Percentiles rank a stretch among this genome's conserved stretches.
These are phyloP conservation scores for Stichodactyla mertensii DNA, from an alignment of 64 coral and sea anemone genomes.

Conservation along the genomic window DNA sequence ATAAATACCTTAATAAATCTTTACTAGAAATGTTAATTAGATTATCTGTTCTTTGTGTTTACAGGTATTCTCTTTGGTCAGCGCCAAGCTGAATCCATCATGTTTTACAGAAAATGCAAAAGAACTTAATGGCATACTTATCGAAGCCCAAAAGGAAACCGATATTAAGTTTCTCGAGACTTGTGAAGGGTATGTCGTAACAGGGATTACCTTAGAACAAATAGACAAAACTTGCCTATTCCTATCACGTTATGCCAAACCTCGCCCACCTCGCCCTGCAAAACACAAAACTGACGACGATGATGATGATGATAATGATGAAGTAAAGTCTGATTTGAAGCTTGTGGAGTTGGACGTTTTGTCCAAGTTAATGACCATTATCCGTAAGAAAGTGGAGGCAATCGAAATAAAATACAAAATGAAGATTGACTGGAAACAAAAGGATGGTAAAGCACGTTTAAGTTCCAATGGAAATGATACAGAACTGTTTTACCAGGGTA, in stretches of 20 bases:
- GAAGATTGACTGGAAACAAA: conserved; percentile 15
- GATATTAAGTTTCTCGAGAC: not conserved
- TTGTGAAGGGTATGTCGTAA: not conserved
- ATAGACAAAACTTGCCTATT: not conserved
- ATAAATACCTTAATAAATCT: too few species aligned
- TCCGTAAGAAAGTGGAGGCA: not conserved
- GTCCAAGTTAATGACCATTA: conserved; percentile 30
- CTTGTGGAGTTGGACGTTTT: conserved; percentile 6
- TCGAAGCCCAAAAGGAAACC: not conserved
- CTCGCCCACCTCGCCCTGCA: not conserved
- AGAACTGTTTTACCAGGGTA: not conserved
- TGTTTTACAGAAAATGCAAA: not conserved
- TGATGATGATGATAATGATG: not conserved
- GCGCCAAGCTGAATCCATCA: not conserved
- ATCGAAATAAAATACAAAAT: conserved; percentile 9
- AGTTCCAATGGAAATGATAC: not conserved
- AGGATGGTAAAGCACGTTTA: not conserved
- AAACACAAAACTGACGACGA: not conserved
- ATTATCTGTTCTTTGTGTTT: not conserved
- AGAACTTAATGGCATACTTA: not conserved
- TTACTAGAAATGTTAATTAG: not conserved
- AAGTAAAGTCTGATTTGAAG: not conserved
- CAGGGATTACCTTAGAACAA: not conserved
- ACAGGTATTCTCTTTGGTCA: not conserved
- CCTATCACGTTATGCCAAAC: not conserved